phyloP scores from a whole-genome alignment of 2,888 invertebrate genomes.

The Lasioglossum zephyrum region DNA sequence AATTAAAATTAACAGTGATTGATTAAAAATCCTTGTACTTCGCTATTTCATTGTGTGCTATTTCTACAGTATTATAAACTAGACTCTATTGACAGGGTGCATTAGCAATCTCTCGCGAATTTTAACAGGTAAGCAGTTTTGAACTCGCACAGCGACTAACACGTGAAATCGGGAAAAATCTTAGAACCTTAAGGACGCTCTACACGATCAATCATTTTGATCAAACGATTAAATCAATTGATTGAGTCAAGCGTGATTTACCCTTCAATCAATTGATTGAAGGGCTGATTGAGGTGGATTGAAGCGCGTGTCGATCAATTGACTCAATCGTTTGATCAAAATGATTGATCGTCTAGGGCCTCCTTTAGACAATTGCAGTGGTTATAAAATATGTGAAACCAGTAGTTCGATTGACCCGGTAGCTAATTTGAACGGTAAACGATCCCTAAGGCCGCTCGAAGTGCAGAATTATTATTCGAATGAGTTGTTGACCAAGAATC shows the following conservation, averaged over 20 bases:
- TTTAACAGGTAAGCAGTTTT: background rate
- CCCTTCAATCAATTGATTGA: too few relatives aligned
- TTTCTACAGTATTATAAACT: background rate
- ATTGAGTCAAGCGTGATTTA: too few relatives aligned
- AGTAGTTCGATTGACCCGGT: too few relatives aligned
- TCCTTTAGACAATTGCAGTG: background rate
- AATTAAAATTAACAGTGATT: background rate
- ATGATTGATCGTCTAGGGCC: too few relatives aligned
- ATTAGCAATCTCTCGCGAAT: conserved; percentile 1
- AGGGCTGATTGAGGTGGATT: too few relatives aligned
- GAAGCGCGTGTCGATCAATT: too few relatives aligned
- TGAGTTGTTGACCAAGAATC: background rate
- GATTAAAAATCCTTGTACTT: background rate
- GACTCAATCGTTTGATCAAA: too few relatives aligned
- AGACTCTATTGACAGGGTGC: background rate
- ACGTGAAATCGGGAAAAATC: background rate
- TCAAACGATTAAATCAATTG: too few relatives aligned
- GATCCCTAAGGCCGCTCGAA: background rate
- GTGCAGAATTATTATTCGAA: background rate
- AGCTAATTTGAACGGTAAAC: background rate
- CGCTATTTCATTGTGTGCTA: background rate
- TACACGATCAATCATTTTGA: too few relatives aligned
- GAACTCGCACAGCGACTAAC: background rate
- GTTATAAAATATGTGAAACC: background rate
- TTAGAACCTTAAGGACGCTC: too few relatives aligned